These are phyloP conservation scores for Salminus brasiliensis DNA, from an alignment of 2,113 vertebrate genomes.

Conservation along the genomic window DNA sequence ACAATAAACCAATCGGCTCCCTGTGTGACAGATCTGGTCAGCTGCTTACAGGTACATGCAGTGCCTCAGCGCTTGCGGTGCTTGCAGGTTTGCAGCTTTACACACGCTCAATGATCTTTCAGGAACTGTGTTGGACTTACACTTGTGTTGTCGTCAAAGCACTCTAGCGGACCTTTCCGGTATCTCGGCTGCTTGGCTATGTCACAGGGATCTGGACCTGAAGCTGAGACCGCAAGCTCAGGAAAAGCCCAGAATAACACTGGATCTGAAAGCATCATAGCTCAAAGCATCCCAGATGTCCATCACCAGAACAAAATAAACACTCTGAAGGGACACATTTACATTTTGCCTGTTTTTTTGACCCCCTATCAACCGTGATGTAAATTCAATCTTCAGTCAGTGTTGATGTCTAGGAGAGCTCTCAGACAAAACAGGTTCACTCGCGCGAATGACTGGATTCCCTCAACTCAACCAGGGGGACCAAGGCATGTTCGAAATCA, in stretches of 20 bases:
- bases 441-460: no score
- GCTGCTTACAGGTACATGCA: slow-evolving; percentile 54
- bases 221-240: slow-evolving; percentile 80
- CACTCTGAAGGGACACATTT: neutral
- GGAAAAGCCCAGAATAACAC: slow-evolving; percentile 58
- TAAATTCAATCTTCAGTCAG: neutral
- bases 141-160: slow-evolving; percentile 85
- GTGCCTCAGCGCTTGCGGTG: neutral
- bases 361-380: neutral
- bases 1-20: neutral
- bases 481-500: no score
- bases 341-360: neutral
- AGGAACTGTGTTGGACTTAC: slow-evolving; percentile 73
- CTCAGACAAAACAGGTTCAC: neutral
- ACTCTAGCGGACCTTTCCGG: slow-evolving; percentile 87
- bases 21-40: slow-evolving; percentile 79
- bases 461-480: no score
- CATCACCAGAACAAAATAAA: neutral
- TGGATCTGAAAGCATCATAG: neutral
- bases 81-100: neutral
- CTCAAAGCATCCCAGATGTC: neutral
- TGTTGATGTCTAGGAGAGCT: neutral
- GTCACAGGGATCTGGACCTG: slow-evolving; percentile 88
- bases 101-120: neutral
- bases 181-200: slow-evolving; percentile 88